Conservation (phyloP, 2,113 vertebrate genomes). For the Macrotus californicus region DNA sequence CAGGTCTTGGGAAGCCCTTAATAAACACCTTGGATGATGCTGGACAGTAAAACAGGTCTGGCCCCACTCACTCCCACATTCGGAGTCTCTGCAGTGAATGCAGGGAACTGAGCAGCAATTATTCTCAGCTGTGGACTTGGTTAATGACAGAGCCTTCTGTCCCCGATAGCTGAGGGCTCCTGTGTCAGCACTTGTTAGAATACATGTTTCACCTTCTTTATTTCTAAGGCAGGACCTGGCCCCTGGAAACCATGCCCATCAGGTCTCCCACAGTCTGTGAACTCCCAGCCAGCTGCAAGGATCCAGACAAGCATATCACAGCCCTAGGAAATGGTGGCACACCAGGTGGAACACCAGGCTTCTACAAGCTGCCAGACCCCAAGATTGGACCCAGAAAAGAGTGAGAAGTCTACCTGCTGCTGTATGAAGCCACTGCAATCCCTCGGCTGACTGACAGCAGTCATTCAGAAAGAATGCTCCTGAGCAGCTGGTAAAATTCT, state of each 20-base stretch:
- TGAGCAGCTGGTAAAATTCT: too few relatives aligned
- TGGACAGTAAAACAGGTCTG: too few relatives aligned
- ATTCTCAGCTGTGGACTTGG: background rate
- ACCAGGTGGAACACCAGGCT: background rate
- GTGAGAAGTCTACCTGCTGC: too few relatives aligned
- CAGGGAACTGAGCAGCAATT: background rate
- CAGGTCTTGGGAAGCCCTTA: background rate
- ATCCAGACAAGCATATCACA: background rate
- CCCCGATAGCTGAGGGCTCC: too few relatives aligned
- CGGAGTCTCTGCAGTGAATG: background rate
- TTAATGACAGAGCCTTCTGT: background rate
- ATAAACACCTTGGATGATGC: rapidly evolving
- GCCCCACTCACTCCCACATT: background rate
- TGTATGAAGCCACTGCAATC: background rate
- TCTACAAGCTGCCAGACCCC: background rate
- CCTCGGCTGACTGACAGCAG: rapidly evolving
- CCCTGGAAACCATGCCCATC: background rate
- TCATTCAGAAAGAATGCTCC: background rate
- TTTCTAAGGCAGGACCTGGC: background rate
- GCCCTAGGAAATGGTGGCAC: background rate
- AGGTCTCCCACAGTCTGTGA: background rate
- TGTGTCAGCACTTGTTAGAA: background rate
- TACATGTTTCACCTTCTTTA: background rate
- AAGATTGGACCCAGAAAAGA: background rate
- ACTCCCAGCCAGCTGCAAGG: background rate